phyloP scores from a whole-genome alignment of 2,113 vertebrate genomes.

The Caranx ignobilis region DNA sequence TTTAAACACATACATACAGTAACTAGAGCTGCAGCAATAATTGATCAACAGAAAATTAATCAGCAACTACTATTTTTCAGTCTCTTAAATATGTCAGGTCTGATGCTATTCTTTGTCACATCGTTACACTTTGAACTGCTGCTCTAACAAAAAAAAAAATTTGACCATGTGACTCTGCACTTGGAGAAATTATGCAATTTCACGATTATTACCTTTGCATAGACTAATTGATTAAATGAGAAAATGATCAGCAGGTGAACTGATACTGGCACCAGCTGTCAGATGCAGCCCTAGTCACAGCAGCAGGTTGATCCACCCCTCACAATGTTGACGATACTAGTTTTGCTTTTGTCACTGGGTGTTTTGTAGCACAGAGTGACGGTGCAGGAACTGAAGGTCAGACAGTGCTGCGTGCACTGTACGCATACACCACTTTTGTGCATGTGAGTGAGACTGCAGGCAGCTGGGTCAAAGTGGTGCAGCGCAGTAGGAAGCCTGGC shows the following conservation, averaged over 20 bases:
- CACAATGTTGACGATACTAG: not conserved
- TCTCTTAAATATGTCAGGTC: not conserved
- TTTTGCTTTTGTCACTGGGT: not conserved
- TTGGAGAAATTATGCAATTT: not conserved
- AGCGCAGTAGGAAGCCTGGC: conserved; percentile 35
- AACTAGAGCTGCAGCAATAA: no score
- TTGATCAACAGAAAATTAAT: no score
- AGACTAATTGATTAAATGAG: not conserved
- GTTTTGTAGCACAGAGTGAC: conserved; percentile 14
- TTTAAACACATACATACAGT: no score
- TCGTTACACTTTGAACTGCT: not conserved
- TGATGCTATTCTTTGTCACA: not conserved
- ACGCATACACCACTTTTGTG: conserved; percentile 5
- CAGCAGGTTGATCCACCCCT: not conserved
- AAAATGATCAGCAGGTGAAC: not conserved
- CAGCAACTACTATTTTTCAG: no score
- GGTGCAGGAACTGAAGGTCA: conserved; percentile 30
- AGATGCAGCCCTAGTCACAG: not conserved
- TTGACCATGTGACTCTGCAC: no score
- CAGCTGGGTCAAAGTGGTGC: conserved; percentile 57
- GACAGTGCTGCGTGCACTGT: conserved; percentile 7
- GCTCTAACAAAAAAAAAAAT: not conserved
- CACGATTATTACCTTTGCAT: not conserved
- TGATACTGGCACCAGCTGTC: not conserved
- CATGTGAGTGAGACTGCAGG: conserved; percentile 15